A percentile compares a stretch with the other conserved stretches of the same genome.
These are phyloP conservation scores for Caradrina kadenii DNA, from an alignment of 2,888 invertebrate genomes.

Conservation along the genomic window DNA sequence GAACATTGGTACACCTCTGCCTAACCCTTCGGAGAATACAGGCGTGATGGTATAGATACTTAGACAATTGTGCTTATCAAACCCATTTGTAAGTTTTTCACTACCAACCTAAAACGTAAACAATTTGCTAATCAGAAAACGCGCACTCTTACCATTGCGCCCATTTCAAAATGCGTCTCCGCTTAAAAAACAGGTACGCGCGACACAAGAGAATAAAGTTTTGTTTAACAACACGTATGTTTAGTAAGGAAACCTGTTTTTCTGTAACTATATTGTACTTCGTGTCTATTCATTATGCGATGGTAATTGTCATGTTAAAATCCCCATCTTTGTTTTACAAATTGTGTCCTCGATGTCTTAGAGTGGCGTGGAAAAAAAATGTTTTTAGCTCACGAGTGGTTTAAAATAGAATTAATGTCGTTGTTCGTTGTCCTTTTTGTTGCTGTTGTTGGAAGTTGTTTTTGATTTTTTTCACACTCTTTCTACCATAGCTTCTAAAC, in stretches of 20 bases:
- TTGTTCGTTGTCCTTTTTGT: slow-evolving; percentile 11
- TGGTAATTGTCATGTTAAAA: slow-evolving; percentile 87
- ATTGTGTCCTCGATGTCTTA: slow-evolving; percentile 81
- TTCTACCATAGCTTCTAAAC: no score
- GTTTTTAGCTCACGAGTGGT: slow-evolving; percentile 55
- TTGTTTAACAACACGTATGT: slow-evolving; percentile 72
- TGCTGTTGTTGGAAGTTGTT: slow-evolving; percentile 3
- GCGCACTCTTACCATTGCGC: slow-evolving; percentile 23
- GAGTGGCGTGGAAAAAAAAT: slow-evolving; percentile 61
- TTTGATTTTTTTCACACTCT: not conserved
- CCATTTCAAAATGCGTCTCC: slow-evolving; percentile 46
- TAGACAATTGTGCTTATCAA: no score
- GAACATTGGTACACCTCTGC: no score
- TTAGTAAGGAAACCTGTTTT: slow-evolving; percentile 86
- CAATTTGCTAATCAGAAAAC: slow-evolving; percentile 26
- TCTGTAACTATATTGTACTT: slow-evolving; percentile 83
- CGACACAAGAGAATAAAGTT: slow-evolving; percentile 67
- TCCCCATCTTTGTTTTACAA: slow-evolving; percentile 86
- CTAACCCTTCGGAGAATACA: no score
- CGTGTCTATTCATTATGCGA: slow-evolving; percentile 81
- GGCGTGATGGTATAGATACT: no score
- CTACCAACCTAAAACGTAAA: slow-evolving; percentile 13
- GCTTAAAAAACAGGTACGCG: slow-evolving; percentile 52
- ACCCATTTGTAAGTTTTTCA: no score
- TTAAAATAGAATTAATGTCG: slow-evolving; percentile 44